These are phyloP conservation scores for Oreonectes daqikongensis DNA, from an alignment of 2,797 vertebrate genomes.

Conservation along the genomic window DNA sequence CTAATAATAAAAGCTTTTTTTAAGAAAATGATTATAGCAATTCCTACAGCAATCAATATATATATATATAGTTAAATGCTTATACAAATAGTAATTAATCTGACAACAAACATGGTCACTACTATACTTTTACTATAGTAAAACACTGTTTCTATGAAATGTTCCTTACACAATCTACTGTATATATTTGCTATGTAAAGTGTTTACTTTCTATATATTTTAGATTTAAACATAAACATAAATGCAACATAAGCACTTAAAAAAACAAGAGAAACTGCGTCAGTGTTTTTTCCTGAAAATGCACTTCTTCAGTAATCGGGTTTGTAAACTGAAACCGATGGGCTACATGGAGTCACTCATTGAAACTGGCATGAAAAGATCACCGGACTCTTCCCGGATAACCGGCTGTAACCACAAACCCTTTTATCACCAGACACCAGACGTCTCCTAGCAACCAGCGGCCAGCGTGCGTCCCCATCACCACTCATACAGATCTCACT, in stretches of 20 bases:
- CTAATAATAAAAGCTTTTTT: too few relatives aligned
- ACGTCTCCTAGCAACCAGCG: constrained; percentile 12
- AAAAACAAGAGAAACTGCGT: not conserved
- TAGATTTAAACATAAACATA: too few relatives aligned
- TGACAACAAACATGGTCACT: too few relatives aligned
- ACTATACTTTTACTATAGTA: too few relatives aligned
- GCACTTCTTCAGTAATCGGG: constrained; percentile 25
- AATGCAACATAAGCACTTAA: not conserved
- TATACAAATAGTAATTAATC: too few relatives aligned
- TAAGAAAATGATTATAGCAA: too few relatives aligned
- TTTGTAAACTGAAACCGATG: constrained; percentile 10
- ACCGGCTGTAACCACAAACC: constrained; percentile 44
- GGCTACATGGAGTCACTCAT: not conserved
- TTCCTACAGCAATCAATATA: too few relatives aligned
- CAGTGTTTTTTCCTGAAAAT: not conserved
- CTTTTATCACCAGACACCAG: constrained; percentile 40
- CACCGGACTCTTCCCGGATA: constrained; percentile 17
- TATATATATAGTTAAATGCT: too few relatives aligned
- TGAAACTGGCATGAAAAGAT: constrained; percentile 17
- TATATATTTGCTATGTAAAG: too few relatives aligned
- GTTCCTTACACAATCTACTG: too few relatives aligned
- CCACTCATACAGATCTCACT: not conserved
- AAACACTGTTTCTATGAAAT: too few relatives aligned
- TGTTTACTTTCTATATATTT: too few relatives aligned
- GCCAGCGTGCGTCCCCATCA: not conserved